Base-by-base conservation (phyloP, 2,113 vertebrate species). In the Dasyprocta punctata region DNA sequence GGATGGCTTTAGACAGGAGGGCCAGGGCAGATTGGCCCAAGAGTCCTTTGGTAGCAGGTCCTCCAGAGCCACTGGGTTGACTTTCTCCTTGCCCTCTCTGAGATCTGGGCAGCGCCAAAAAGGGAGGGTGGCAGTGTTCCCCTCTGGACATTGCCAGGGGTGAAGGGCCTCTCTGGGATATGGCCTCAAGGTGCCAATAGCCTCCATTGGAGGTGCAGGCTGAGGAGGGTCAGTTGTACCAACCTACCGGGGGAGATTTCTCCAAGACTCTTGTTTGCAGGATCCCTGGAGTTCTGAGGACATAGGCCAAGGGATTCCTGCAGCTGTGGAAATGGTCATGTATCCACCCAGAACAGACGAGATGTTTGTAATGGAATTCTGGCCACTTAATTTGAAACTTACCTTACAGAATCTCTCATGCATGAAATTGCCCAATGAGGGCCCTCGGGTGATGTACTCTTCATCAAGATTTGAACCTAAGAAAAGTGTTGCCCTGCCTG, bases 391-490 rank as follows among this genome's bases (percentile, higher is more conserved):
- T 49, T 61, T 61, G 63, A 89, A 89, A 81, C 20, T 47, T 49
- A 60, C 10, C 65, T 94, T 73, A n/a, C 81, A 36, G 49, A 85
- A 58, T 89, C 93, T 89, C 38, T 69, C 61, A 94, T 36, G 69
- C 58, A 95, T 38, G 49, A 54, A 56, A 87, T 10, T 14, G 47
- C 81, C n/a, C 61, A 5, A 2, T 22, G 1, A 17, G 71, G 38
- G 6, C 9, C 52, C 93, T 84, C 10, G 17, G 36, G 22, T 26
- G 65, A 67, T 20, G 58, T 73, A 49, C 8, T 52, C 17, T 56
- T 26, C 73, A 41, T 52, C 13, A 81, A 83, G 71, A n/a, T 84
- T 89, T 95, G 60, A 83, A 67, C 9, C n/a, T 56, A 44, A 30
- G 75, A 80, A 80, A 80, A 12, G 14, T 75, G 16, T 14, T 30